phyloP scores from a whole-genome alignment of 2,888 invertebrate genomes.

The Digitonthophagus gazella region DNA sequence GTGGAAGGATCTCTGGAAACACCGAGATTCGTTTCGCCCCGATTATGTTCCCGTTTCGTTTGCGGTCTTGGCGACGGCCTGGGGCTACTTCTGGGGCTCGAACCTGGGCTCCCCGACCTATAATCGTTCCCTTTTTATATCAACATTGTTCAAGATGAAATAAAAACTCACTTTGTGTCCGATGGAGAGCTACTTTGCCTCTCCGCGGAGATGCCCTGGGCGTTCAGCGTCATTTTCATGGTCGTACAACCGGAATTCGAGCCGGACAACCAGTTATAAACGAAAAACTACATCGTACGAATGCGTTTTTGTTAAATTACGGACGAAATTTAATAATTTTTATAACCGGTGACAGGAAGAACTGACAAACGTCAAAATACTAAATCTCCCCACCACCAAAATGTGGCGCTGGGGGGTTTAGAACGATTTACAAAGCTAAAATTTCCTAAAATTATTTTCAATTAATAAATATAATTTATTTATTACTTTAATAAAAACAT shows the following conservation, averaged over 20 bases:
- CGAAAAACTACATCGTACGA: constrained; percentile 23
- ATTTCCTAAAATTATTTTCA: neutral
- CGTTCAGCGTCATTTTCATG: constrained; percentile 28
- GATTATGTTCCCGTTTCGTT: constrained; percentile 44
- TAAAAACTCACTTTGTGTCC: constrained; percentile 24
- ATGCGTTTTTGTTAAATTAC: constrained; percentile 3
- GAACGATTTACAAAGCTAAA: neutral
- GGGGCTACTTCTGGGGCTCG: constrained; percentile 55
- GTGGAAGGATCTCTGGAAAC: constrained; percentile 25
- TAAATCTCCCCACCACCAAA: neutral
- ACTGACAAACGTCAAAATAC: constrained; percentile 1
- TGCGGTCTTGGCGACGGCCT: constrained; percentile 55
- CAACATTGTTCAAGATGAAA: neutral
- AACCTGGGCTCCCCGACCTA: constrained; percentile 47
- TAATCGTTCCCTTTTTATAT: constrained; percentile 6
- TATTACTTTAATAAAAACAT: neutral
- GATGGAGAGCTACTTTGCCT: constrained; percentile 25
- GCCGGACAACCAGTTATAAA: no score
- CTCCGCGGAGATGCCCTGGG: constrained; percentile 19
- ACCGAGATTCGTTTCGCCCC: constrained; percentile 38
- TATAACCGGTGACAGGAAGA: neutral
- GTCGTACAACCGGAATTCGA: constrained; percentile 28
- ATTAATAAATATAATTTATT: no score
- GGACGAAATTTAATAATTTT: neutral
- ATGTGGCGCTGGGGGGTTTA: neutral